These are phyloP conservation scores for Seladonia tumulorum DNA, from an alignment of 2,888 invertebrate species.

Conservation along the genomic window DNA sequence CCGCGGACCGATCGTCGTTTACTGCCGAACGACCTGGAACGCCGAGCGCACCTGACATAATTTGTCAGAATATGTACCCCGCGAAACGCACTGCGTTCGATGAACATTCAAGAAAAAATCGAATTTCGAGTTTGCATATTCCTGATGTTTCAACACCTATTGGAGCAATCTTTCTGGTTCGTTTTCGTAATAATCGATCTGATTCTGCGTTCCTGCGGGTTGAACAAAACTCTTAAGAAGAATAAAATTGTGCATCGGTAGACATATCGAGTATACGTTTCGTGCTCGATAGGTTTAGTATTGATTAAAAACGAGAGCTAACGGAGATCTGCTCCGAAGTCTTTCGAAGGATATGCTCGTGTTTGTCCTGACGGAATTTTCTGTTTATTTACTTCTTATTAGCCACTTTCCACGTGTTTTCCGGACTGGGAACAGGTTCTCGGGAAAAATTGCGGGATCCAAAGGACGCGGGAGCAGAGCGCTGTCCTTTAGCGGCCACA, in stretches of 20 bases:
- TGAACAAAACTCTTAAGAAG: background rate
- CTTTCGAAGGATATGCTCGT: background rate
- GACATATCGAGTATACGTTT: background rate
- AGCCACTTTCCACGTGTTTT: background rate
- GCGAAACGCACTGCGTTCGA: background rate
- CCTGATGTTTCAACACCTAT: no score
- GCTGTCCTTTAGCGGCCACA: constrained; percentile 46
- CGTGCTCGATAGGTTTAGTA: no score
- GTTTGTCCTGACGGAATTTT: background rate
- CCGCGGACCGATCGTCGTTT: constrained; percentile 56
- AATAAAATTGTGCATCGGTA: background rate
- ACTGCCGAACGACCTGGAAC: constrained; percentile 59
- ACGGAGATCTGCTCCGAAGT: background rate
- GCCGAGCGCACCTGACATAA: constrained; percentile 62
- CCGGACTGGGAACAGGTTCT: constrained; percentile 9
- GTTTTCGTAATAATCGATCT: no score
- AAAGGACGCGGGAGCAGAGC: background rate
- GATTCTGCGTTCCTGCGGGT: no score
- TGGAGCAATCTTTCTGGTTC: no score
- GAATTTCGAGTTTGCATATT: background rate
- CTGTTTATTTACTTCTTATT: background rate
- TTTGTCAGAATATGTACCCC: constrained; percentile 45
- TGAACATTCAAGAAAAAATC: background rate
- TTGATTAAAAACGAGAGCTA: background rate
- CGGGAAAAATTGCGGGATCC: constrained; percentile 11